Percentiles rank a stretch among this genome's conserved stretches.
Evolutionary conservation across 2,797 vertebrate genomes (phyloP).

Genomic region (Peromyscus attwateri): DNA sequence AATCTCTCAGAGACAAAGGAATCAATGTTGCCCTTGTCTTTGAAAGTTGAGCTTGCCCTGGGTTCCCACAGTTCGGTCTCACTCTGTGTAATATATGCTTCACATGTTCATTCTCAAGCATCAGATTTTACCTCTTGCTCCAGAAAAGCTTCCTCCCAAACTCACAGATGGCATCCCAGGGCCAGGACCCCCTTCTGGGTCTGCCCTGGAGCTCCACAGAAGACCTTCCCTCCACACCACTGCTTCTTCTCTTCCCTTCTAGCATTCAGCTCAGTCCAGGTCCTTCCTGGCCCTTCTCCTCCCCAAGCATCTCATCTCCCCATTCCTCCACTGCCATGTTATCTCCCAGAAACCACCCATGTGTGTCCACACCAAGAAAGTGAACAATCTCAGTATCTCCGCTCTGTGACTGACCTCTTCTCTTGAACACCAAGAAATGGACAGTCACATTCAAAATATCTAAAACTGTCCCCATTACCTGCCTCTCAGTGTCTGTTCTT

Average conservation of each 20-base stretch:
- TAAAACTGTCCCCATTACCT: neutral
- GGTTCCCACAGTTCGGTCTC: neutral
- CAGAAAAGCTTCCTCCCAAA: neutral
- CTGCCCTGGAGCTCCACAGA: neutral
- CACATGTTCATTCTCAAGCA: neutral
- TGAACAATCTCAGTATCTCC: neutral
- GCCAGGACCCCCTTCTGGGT: neutral
- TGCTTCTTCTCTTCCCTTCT: neutral
- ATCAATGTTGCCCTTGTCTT: neutral
- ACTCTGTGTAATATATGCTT: fast-evolving
- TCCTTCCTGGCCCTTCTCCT: neutral
- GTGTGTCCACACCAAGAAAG: fast-evolving
- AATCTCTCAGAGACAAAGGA: neutral
- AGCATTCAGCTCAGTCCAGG: neutral
- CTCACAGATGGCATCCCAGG: neutral
- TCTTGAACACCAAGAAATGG: neutral
- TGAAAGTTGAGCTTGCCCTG: neutral
- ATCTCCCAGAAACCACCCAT: neutral
- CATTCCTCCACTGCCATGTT: too few relatives aligned
- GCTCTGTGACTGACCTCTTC: neutral
- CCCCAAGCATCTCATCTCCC: neutral
- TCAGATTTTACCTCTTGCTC: neutral
- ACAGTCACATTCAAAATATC: neutral
- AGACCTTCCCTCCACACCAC: neutral
- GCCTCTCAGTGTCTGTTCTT: neutral